A percentile compares a stretch with the other conserved stretches of the same genome.
phyloP scores from a whole-genome alignment of 2,888 invertebrate genomes.

The Aporophyla lueneburgensis region DNA sequence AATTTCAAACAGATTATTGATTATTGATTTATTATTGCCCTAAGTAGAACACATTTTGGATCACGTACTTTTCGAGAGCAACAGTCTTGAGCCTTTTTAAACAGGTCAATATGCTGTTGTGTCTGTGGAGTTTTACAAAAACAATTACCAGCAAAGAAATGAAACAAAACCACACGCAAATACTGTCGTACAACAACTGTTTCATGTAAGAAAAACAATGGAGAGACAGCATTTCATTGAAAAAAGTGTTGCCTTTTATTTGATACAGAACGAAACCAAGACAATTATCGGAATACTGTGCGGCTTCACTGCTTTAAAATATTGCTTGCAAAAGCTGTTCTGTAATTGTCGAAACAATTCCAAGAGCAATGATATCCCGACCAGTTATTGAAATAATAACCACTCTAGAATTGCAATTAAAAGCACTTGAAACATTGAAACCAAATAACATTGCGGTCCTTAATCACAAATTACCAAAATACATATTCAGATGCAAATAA shows the following conservation, averaged over 20 bases:
- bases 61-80: too few relatives aligned
- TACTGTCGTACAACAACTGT: conserved; percentile 31
- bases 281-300: conserved; percentile 27
- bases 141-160: conserved; percentile 11
- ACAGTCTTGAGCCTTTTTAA: too few relatives aligned
- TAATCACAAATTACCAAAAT: conserved; percentile 39
- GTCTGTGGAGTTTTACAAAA: neutral
- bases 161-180: conserved; percentile 32
- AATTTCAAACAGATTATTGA: too few relatives aligned
- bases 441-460: conserved; percentile 33
- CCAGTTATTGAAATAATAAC: conserved; percentile 17
- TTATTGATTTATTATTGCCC: too few relatives aligned
- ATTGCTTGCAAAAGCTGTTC: conserved; percentile 13
- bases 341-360: conserved; percentile 8
- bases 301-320: conserved; percentile 8
- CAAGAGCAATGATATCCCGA: neutral
- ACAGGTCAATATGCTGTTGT: too few relatives aligned
- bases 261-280: conserved; percentile 30
- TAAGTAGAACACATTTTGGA: too few relatives aligned
- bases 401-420: conserved; percentile 9
- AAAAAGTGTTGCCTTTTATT: conserved; percentile 32
- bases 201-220: conserved; percentile 41
- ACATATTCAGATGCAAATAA: conserved; percentile 37
- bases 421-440: conserved; percentile 35
- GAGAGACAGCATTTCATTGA: conserved; percentile 20